phyloP scores from a whole-genome alignment of 2,888 invertebrate genomes.

The Trimorus sp. region DNA sequence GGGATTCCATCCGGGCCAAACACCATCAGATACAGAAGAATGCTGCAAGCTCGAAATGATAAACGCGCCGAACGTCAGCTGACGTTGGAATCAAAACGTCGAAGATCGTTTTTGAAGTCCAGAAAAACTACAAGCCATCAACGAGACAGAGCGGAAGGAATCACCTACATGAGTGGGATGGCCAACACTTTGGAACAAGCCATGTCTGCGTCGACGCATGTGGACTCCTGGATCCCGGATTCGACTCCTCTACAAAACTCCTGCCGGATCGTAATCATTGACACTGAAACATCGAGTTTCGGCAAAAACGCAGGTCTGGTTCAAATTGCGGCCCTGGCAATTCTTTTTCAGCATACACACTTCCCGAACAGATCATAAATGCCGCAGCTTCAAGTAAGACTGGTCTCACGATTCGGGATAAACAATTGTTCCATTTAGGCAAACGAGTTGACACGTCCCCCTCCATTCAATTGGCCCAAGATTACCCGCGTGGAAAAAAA shows the following conservation, averaged over 20 bases:
- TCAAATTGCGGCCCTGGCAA: conserved; percentile 57
- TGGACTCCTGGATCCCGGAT: conserved; percentile 2
- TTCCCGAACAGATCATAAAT: too few species aligned
- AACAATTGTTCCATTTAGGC: too few species aligned
- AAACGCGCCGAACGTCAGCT: too few species aligned
- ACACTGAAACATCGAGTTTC: conserved; percentile 60
- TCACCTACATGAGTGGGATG: conserved; percentile 43
- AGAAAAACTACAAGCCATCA: neutral
- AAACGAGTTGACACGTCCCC: too few species aligned
- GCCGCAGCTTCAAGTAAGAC: too few species aligned
- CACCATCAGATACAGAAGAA: too few species aligned
- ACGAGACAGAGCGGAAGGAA: conserved; percentile 18
- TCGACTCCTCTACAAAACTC: neutral
- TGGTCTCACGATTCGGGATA: too few species aligned
- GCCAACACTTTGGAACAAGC: conserved; percentile 37
- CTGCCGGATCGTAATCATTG: conserved; percentile 3
- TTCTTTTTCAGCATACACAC: too few species aligned
- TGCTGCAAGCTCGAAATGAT: too few species aligned
- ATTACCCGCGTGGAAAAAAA: too few species aligned
- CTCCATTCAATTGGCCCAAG: too few species aligned
- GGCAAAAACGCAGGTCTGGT: conserved; percentile 42
- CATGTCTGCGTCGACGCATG: conserved; percentile 14
- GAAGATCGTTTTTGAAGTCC: conserved; percentile 9
- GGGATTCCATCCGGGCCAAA: too few species aligned
- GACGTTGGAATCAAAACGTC: conserved; percentile 4